These are phyloP conservation scores for Meleagris gallopavo DNA, from an alignment of 2,113 vertebrate genomes.

Conservation along the genomic window DNA sequence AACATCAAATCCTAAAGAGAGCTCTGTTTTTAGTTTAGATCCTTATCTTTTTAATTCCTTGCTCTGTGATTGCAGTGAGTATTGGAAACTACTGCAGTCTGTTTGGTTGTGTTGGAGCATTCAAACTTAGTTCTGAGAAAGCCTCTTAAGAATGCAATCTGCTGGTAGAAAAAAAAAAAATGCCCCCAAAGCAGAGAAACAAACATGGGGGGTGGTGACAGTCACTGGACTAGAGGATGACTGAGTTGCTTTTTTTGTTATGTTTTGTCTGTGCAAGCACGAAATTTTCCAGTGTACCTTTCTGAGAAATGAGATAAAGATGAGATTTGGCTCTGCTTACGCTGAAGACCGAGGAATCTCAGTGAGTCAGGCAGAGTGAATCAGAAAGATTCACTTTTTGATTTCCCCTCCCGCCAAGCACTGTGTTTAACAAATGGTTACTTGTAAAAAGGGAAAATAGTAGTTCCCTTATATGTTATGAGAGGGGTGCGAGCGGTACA, in stretches of 20 bases:
- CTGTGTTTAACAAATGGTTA: conserved; percentile 20
- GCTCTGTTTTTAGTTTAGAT: background rate
- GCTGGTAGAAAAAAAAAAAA: background rate
- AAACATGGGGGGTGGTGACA: background rate
- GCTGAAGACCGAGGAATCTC: background rate
- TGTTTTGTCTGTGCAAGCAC: background rate
- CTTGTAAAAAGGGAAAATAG: background rate
- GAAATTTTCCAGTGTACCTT: background rate
- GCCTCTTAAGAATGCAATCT: background rate
- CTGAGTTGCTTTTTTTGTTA: background rate
- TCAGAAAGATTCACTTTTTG: background rate
- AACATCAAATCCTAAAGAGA: conserved; percentile 1
- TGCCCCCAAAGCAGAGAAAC: background rate
- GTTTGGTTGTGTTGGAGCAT: background rate
- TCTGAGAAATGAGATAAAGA: background rate
- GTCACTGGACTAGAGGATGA: background rate
- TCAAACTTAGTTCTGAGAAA: background rate
- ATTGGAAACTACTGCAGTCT: background rate
- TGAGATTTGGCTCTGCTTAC: background rate
- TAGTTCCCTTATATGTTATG: background rate
- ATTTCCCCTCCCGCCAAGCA: too few species aligned
- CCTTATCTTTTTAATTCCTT: background rate
- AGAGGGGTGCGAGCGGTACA: background rate
- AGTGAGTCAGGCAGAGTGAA: conserved; percentile 10
- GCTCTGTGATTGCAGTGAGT: background rate